Conservation (phyloP, 2,113 vertebrate species). For the Sinocyclocheilus maitianheensis region DNA sequence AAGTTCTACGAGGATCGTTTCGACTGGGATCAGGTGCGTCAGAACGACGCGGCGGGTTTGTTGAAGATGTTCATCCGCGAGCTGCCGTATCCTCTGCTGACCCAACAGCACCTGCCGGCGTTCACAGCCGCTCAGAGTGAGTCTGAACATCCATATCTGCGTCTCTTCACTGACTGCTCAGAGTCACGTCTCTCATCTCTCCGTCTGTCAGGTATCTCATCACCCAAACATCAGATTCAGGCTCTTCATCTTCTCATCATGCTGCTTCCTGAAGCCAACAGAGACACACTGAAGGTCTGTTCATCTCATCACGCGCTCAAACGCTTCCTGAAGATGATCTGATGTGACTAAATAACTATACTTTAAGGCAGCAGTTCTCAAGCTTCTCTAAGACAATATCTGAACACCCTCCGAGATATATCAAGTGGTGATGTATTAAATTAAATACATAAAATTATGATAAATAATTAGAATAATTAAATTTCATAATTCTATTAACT, state of each 20-base stretch:
- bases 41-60: conserved; percentile 89
- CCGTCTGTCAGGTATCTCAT: conserved; percentile 80
- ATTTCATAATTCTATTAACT: no score
- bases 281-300: conserved; percentile 86
- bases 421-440: no score
- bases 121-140: conserved; percentile 87
- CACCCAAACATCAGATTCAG: conserved; percentile 87
- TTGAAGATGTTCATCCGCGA: conserved; percentile 96
- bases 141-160: background rate
- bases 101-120: conserved; percentile 86
- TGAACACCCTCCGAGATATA: no score
- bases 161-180: background rate
- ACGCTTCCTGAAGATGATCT: background rate
- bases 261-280: conserved; percentile 89
- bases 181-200: background rate
- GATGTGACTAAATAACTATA: no score
- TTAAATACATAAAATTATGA: no score
- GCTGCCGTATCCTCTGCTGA: conserved; percentile 88
- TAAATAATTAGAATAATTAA: no score
- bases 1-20: conserved; percentile 83
- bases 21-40: conserved; percentile 91
- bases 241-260: conserved; percentile 91
- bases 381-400: background rate
- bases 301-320: background rate
- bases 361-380: no score